These are phyloP conservation scores for Actinia tenebrosa DNA, from an alignment of 64 coral and sea anemone species.

Conservation along the genomic window DNA sequence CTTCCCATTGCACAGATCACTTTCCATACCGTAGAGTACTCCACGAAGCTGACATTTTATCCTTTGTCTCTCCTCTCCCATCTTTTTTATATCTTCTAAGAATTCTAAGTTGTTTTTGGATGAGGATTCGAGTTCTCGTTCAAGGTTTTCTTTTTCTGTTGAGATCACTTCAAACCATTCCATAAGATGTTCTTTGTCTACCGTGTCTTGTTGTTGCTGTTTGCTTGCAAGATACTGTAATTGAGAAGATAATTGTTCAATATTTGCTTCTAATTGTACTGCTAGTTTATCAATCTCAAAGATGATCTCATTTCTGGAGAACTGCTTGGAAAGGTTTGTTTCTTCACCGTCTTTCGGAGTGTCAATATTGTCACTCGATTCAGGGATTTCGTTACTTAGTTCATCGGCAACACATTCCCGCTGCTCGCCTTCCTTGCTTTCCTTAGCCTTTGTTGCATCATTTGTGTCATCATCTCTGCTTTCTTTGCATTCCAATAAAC, in stretches of 20 bases:
- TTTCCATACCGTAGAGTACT: background rate
- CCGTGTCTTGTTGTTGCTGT: background rate
- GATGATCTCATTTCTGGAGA: background rate
- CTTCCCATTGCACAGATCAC: background rate
- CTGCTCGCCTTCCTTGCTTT: background rate
- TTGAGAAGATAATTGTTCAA: background rate
- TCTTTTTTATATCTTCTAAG: constrained; percentile 26
- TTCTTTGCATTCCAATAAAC: background rate
- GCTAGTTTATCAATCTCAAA: background rate
- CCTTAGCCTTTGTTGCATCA: background rate
- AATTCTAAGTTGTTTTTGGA: constrained; percentile 27
- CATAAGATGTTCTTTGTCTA: constrained; percentile 36
- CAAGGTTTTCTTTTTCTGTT: constrained; percentile 41
- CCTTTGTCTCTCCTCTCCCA: constrained; percentile 8
- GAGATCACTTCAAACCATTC: constrained; percentile 39
- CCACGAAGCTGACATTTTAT: background rate
- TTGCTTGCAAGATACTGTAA: background rate
- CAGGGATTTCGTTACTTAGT: too few species aligned
- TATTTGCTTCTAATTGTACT: background rate
- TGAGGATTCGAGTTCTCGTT: constrained; percentile 38
- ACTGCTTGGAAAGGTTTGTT: background rate
- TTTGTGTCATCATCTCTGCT: background rate
- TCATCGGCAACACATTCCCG: too few species aligned
- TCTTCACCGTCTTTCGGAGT: background rate
- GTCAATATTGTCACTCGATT: too few species aligned